phyloP scores from a whole-genome alignment of 2,797 vertebrate species.

The Lithobates sylvaticus region DNA sequence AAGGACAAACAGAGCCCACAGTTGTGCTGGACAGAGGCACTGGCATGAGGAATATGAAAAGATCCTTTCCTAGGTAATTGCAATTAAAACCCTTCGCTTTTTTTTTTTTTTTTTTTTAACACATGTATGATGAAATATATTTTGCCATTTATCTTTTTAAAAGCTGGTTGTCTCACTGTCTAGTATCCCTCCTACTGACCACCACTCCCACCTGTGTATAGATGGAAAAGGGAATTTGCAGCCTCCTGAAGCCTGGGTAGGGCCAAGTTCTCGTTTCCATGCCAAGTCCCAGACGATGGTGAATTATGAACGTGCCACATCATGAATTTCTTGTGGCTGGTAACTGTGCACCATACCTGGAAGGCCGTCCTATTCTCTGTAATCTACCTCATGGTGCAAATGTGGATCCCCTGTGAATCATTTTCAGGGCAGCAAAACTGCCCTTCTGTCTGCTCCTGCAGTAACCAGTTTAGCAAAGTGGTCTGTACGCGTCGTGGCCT shows the following conservation, averaged over 20 bases:
- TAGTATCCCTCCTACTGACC: conserved; percentile 42
- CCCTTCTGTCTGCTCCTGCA: conserved; percentile 94
- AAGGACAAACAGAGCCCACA: conserved; percentile 14
- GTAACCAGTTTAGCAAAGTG: conserved; percentile 97
- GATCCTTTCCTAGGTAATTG: conserved; percentile 34
- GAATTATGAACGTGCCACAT: conserved; percentile 98
- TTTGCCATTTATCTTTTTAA: conserved; percentile 35
- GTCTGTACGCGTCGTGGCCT: conserved; percentile 94
- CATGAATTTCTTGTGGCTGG: conserved; percentile 99
- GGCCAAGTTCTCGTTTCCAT: conserved; percentile 78
- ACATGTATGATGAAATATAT: conserved; percentile 37
- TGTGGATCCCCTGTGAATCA: conserved; percentile 87
- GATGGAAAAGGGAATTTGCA: conserved; percentile 90
- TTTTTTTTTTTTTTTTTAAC: background rate
- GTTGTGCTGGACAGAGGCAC: conserved; percentile 27
- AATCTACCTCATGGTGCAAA: conserved; percentile 90
- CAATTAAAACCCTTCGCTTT: conserved; percentile 22
- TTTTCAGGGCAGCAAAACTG: conserved; percentile 90
- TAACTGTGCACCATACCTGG: conserved; percentile 95
- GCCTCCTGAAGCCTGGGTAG: conserved; percentile 92
- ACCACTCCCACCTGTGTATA: conserved; percentile 76
- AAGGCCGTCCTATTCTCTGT: conserved; percentile 90
- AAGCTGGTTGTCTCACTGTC: conserved; percentile 32
- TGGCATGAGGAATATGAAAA: conserved; percentile 33
- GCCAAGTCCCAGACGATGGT: conserved; percentile 86